These are phyloP conservation scores for Athetis lepigone DNA, from an alignment of 2,888 invertebrate genomes.

Conservation along the genomic window DNA sequence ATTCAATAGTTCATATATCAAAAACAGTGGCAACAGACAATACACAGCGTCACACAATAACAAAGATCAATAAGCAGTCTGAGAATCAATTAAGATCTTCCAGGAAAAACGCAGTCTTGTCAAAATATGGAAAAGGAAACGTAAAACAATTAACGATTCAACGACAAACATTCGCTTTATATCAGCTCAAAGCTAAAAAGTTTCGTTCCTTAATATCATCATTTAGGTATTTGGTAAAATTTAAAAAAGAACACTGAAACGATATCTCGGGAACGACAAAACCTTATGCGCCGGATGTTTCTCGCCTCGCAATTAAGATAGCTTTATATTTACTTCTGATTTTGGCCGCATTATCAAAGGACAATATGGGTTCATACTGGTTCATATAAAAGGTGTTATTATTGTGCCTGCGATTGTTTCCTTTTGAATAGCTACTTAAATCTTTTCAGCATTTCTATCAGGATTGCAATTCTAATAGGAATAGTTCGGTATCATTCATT, in stretches of 20 bases:
- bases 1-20: slow-evolving; percentile 4
- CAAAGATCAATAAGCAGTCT: slow-evolving; percentile 19
- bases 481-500: too few relatives aligned
- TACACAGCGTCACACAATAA: slow-evolving; percentile 24
- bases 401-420: slow-evolving; percentile 34
- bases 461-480: background rate
- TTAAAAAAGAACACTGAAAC: slow-evolving; percentile 44
- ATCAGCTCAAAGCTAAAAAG: slow-evolving; percentile 45
- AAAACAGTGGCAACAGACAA: slow-evolving; percentile 10
- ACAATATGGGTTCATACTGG: slow-evolving; percentile 49
- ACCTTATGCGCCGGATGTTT: slow-evolving; percentile 71
- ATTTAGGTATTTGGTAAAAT: slow-evolving; percentile 62
- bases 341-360: slow-evolving; percentile 55
- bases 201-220: slow-evolving; percentile 55
- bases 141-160: slow-evolving; percentile 6
- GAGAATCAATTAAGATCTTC: slow-evolving; percentile 4
- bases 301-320: slow-evolving; percentile 72
- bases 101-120: slow-evolving; percentile 1
- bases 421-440: slow-evolving; percentile 34
- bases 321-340: slow-evolving; percentile 64
- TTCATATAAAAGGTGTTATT: slow-evolving; percentile 40
- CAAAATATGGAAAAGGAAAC: slow-evolving; percentile 16
- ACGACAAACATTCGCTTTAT: slow-evolving; percentile 20
- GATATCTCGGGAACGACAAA: slow-evolving; percentile 59
- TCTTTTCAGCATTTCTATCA: background rate